phyloP scores from a whole-genome alignment of 2,113 vertebrate genomes.

The Limanda limanda region DNA sequence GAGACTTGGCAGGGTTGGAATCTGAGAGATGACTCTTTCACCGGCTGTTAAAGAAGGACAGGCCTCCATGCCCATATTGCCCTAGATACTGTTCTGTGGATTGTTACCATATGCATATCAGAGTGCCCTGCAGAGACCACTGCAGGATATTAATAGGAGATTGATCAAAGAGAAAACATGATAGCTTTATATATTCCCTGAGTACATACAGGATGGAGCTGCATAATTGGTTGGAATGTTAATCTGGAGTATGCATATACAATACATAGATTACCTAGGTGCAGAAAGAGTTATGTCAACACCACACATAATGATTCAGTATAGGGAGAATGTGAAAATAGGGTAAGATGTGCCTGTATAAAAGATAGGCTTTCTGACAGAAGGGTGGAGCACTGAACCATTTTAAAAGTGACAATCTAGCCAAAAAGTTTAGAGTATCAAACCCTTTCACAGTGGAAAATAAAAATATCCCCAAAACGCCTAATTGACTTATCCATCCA shows the following conservation, averaged over 20 bases:
- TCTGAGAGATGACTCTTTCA: slow-evolving; percentile 30
- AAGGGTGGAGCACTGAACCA: neutral
- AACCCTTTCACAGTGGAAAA: too few relatives aligned
- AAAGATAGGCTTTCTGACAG: neutral
- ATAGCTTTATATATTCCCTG: slow-evolving; percentile 34
- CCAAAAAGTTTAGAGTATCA: neutral
- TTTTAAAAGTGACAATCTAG: neutral
- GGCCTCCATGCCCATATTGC: slow-evolving; percentile 8
- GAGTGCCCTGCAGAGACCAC: slow-evolving; percentile 49
- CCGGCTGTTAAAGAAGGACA: slow-evolving; percentile 25
- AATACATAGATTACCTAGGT: neutral
- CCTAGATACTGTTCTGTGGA: slow-evolving; percentile 34
- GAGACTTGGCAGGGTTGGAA: slow-evolving; percentile 30
- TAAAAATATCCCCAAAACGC: neutral
- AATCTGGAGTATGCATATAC: slow-evolving; percentile 19
- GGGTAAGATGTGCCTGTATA: neutral
- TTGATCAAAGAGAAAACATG: slow-evolving; percentile 60
- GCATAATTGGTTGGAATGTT: slow-evolving; percentile 34
- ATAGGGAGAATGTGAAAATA: neutral
- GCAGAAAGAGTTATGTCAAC: neutral
- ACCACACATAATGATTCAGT: neutral
- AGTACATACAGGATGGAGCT: slow-evolving; percentile 15
- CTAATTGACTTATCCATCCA: neutral
- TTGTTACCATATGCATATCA: slow-evolving; percentile 50
- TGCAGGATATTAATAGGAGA: slow-evolving; percentile 64